Evolutionary conservation across 2,113 vertebrate species (phyloP), one percentile per base, ranked within the genome.

Genomic region (Hippocampus mohnikei): DNA sequence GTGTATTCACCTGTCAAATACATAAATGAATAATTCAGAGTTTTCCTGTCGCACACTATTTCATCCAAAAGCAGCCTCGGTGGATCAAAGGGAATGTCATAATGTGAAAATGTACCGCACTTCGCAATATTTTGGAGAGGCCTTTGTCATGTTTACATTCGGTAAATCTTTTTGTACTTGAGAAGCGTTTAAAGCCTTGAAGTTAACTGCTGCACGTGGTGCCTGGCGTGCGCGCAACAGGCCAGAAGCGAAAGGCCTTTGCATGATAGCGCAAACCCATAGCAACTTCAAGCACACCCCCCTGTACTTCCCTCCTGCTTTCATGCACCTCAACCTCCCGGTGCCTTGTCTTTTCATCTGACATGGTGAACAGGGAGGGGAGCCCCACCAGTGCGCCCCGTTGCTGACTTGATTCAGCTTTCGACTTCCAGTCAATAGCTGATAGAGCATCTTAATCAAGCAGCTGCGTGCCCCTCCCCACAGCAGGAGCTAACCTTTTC

Each of bases 371-470:
- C 71, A 74, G 72, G 85, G 78, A 69, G 13, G 69, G 67, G 61
- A 44, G 79, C 70, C 74, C 76, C 77, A 70, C 85, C 72, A 75
- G 87, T 85, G 84, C 56, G 77, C 72, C 33, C 64, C 27, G n/a
- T 46, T 74, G 74, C 84, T 41, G 85, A 78, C 84, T 90, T 91
- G 87, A 91, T 91, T 92, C 92, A 86, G 79, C 79, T 18, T 85
- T 88, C 88, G 88, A 89, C 84, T 90, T 89, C 80, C 84, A 85
- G 90, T 91, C 87, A 80, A 91, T 90, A 87, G 79, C 63, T 79
- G 84, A 83, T 77, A 76, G 84, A 80, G 81, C 80, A 81, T 83
- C 86, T 90, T 89, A 84, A 91, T 90, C 85, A 90, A 77, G 82
- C 77, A 67, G 59, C 76, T 44, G 75, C 75, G 72, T 79, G 84